Conservation (phyloP, 1,140 invertebrate species). For the Drosophila watanabei region DNA sequence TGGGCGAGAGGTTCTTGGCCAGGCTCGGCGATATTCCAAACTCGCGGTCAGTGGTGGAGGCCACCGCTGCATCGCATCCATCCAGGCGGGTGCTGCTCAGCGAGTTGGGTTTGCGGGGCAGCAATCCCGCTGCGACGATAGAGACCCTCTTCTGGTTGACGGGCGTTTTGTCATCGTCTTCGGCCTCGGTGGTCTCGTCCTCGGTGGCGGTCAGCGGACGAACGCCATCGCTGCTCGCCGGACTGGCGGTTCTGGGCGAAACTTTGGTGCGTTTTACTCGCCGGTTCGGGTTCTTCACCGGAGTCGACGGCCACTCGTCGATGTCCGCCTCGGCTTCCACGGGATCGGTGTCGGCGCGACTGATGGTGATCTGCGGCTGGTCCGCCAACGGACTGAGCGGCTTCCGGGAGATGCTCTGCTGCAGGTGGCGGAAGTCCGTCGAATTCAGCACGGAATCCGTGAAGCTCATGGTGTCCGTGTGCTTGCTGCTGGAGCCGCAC, state of each 20-base stretch:
- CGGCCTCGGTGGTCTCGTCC: constrained; percentile 50
- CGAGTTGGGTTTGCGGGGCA: constrained; percentile 39
- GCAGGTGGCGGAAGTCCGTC: constrained; percentile 66
- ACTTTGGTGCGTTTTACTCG: constrained; percentile 60
- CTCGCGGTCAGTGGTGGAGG: constrained; percentile 62
- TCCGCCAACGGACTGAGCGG: constrained; percentile 75
- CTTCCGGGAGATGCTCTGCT: constrained; percentile 61
- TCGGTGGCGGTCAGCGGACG: constrained; percentile 58
- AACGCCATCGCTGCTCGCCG: constrained; percentile 65
- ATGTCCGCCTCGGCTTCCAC: constrained; percentile 53
- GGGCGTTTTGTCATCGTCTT: constrained; percentile 65
- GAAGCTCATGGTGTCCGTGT: constrained; percentile 75
- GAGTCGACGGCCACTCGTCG: constrained; percentile 76
- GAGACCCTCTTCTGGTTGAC: constrained; percentile 54
- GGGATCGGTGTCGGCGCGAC: constrained; percentile 32
- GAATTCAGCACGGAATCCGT: constrained; percentile 74
- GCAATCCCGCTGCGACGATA: constrained; percentile 9
- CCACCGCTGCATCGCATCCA: constrained; percentile 53
- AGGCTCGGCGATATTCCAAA: constrained; percentile 72
- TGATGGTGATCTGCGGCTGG: constrained; percentile 50
- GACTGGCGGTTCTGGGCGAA: constrained; percentile 47
- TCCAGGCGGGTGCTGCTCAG: constrained; percentile 71
- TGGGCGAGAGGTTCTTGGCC: constrained; percentile 56
- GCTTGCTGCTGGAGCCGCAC: constrained; percentile 51
- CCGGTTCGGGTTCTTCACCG: constrained; percentile 54